Evolutionary conservation across 2,113 vertebrate genomes (phyloP), one percentile per base, ranked within the genome.

Genomic region (Malaclemys terrapin): DNA sequence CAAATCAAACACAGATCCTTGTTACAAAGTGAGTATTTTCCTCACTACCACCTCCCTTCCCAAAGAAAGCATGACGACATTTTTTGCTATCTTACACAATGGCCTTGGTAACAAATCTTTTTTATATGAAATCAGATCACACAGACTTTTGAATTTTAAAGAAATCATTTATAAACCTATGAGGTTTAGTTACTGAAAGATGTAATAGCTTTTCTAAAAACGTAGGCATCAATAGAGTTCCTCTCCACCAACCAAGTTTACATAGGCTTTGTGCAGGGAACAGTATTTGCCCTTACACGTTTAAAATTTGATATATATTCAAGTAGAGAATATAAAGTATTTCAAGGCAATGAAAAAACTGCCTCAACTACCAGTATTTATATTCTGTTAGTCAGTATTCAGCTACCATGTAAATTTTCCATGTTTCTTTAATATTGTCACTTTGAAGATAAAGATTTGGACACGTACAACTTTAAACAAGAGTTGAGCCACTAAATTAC

Each of bases 111-210:
- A 89, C 24, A 78, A 53, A 89, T 2, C 20, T 88, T 12, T 31
- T 69, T 0, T 91, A 62, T 86, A 82, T 62, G 50, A 81, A 81
- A 31, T 86, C 6, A 8, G 7, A 84, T 24, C 20, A 52, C 24
- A 52, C 17, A 54, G 10, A 35, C 5, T 87, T 82, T 81, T 53
- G 27, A 54, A 50, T 82, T 57, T 72, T 2, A 38, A 86, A 79
- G 5, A 14, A 80, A 8, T 69, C 11, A 80, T 93, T 78, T 82
- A 31, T 89, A 91, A 35, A 86, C 11, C 45, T 25, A 6, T n/a
- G 53, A 88, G 35, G 82, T 47, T 75, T 92, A 72, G 6, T 80
- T 49, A 93, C 49, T 62, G 91, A 91, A 95, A 86, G n/a, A 31
- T 35, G 9, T 53, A 93, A 50, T 12, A 85, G 9, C 82, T 91